Evolutionary conservation across 1,140 invertebrate genomes (phyloP).

Genomic region (Scaptodrosophila lebanonensis): DNA sequence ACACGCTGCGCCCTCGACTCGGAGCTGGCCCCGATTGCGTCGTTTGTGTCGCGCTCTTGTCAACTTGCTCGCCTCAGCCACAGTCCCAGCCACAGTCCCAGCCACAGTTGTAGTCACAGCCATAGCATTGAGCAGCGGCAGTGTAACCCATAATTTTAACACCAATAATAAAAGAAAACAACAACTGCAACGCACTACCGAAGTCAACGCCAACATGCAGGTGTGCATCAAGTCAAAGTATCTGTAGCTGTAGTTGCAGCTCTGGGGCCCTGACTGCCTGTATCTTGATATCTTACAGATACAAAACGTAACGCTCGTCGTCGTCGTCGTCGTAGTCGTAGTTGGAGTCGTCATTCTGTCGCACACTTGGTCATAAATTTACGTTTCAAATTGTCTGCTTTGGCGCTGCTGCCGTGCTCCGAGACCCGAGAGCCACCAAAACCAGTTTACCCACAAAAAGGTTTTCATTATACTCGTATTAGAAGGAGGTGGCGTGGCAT

Average conservation of each 20-base stretch:
- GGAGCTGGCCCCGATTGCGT: background rate
- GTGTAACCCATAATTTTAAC: conserved; percentile 75
- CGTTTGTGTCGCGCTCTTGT: conserved; percentile 45
- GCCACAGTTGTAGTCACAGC: background rate
- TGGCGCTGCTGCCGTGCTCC: background rate
- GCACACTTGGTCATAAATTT: conserved; percentile 69
- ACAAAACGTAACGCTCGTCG: conserved; percentile 46
- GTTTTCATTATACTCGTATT: conserved; percentile 51
- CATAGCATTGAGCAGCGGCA: conserved; percentile 14
- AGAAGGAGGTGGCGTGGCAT: background rate
- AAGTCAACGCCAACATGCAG: conserved; percentile 48
- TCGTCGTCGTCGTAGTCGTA: conserved; percentile 2
- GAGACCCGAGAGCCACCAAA: conserved; percentile 38
- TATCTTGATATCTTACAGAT: conserved; percentile 70
- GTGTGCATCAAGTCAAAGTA: conserved; percentile 67
- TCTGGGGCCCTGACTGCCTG: conserved; percentile 23
- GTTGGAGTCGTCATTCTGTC: conserved; percentile 13
- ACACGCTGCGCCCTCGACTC: conserved; percentile 33
- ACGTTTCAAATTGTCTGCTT: conserved; percentile 68
- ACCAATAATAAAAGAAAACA: conserved; percentile 67
- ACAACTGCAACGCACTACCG: conserved; percentile 26
- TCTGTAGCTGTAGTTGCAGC: conserved; percentile 53
- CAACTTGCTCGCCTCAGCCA: conserved; percentile 41
- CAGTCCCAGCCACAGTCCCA: conserved; percentile 1
- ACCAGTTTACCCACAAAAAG: conserved; percentile 60